Evolutionary conservation across 2,797 vertebrate genomes (phyloP), one percentile per base, ranked within the genome.

Genomic region (Dallia pectoralis): DNA sequence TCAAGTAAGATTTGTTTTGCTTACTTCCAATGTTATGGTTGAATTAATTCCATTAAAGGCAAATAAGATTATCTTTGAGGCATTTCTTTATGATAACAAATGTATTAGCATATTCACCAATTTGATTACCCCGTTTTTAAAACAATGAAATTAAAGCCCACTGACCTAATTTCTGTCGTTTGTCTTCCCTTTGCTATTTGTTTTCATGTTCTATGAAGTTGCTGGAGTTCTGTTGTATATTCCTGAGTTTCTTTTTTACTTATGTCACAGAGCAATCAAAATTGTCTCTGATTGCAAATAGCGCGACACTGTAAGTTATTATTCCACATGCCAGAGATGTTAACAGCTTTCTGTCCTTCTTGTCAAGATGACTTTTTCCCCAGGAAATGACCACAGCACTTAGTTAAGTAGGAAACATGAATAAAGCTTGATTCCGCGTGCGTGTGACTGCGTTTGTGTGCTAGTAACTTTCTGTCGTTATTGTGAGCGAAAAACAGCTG

Each of bases 261-360:
- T 86, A 69, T 29, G 53, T 86, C 85, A 36, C 86, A 84, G 86
- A 77, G 73, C 83, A 83, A 87, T 87, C 84, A 87, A 87, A 84
- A 73, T 74, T 78, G 71, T 29, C 81, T 78, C 61, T 71, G 84
- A 82, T 72, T 15, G 59, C 81, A 85, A 84, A 88, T 84, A 74
- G 77, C 79, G 69, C 84, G 79, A 0, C 87, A 86, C 81, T 67
- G 75, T 84, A 82, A 69, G 73, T 84, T 80, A 77, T 67, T 36
- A 71, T 72, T 66, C 71, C 74, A 84, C 85, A 71, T 77, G 78
- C 80, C 25, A 78, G 74, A 62, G 67, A 74, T 70, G 72, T 72
- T 78, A 70, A 85, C 75, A 63, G 73, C 67, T 70, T 73, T 0
- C 51, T 67, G 36, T 68, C 75, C 36, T 2, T 27, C 40, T 70